A percentile compares a stretch with the other conserved stretches of the same genome.
These are phyloP conservation scores for Ernsta delagoae DNA, from an alignment of 2,888 invertebrate species.

Conservation along the genomic window DNA sequence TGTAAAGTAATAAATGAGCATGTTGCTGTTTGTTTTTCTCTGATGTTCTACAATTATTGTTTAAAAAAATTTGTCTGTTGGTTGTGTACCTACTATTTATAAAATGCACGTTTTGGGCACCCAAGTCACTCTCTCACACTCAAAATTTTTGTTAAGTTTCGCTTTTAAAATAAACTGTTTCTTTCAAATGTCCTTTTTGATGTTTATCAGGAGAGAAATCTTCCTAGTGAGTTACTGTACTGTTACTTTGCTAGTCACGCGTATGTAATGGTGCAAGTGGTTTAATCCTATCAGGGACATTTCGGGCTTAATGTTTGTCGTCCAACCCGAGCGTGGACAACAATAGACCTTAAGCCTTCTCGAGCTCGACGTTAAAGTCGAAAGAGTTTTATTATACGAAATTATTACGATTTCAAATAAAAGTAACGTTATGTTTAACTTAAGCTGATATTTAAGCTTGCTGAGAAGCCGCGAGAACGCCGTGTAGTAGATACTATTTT, in stretches of 20 bases:
- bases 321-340: slow-evolving; percentile 55
- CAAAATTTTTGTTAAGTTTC: too few relatives aligned
- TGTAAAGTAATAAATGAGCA: too few relatives aligned
- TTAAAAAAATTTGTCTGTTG: too few relatives aligned
- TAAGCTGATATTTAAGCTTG: slow-evolving; percentile 35
- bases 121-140: too few relatives aligned
- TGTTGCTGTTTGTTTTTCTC: too few relatives aligned
- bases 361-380: slow-evolving; percentile 36
- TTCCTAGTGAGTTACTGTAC: too few relatives aligned
- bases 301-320: slow-evolving; percentile 63
- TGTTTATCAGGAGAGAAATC: neutral
- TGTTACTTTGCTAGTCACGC: neutral
- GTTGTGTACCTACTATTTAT: too few relatives aligned
- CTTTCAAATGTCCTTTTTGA: neutral
- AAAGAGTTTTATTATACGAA: slow-evolving; percentile 39
- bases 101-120: too few relatives aligned
- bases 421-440: slow-evolving; percentile 37
- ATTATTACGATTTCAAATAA: slow-evolving; percentile 37
- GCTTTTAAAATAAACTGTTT: too few relatives aligned
- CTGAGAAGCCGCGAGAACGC: slow-evolving; percentile 24
- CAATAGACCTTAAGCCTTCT: slow-evolving; percentile 50
- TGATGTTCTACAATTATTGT: too few relatives aligned
- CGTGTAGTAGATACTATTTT: slow-evolving; percentile 29
- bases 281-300: slow-evolving; percentile 64
- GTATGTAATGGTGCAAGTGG: neutral